Evolutionary conservation across 2,888 invertebrate species (phyloP).

Genomic region (Lochmaea capreae): DNA sequence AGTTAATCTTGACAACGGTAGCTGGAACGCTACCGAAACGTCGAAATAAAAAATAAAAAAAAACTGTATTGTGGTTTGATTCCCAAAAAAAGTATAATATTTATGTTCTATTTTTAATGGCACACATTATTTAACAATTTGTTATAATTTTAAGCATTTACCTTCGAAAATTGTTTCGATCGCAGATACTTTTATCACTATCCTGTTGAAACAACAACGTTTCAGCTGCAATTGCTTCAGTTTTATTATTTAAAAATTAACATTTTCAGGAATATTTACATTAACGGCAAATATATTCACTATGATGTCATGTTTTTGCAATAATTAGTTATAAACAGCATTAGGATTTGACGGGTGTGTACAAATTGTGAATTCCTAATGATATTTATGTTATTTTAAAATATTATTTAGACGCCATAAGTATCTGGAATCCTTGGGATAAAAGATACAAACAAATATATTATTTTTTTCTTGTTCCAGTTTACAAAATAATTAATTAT

Average conservation of each 20-base stretch:
- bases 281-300: slow-evolving; percentile 32
- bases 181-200: neutral
- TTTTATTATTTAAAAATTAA: slow-evolving; percentile 33
- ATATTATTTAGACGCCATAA: slow-evolving; percentile 11
- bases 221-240: slow-evolving; percentile 21
- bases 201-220: slow-evolving; percentile 11
- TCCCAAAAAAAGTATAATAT: too few species aligned
- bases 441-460: too few species aligned
- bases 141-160: slow-evolving; percentile 1
- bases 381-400: slow-evolving; percentile 27
- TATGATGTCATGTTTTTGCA: slow-evolving; percentile 42
- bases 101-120: too few species aligned
- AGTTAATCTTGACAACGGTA: too few species aligned
- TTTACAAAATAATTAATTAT: too few species aligned
- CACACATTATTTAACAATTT: neutral
- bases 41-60: too few species aligned
- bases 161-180: neutral
- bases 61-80: too few species aligned
- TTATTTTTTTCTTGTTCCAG: too few species aligned
- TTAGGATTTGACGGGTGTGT: slow-evolving; percentile 22
- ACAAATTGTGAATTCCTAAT: slow-evolving; percentile 26
- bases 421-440: neutral
- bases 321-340: slow-evolving; percentile 28
- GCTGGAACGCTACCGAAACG: too few species aligned
- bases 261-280: slow-evolving; percentile 40